Conservation (phyloP, 2,113 vertebrate species). For the Cyphomyrus discorhynchus region DNA sequence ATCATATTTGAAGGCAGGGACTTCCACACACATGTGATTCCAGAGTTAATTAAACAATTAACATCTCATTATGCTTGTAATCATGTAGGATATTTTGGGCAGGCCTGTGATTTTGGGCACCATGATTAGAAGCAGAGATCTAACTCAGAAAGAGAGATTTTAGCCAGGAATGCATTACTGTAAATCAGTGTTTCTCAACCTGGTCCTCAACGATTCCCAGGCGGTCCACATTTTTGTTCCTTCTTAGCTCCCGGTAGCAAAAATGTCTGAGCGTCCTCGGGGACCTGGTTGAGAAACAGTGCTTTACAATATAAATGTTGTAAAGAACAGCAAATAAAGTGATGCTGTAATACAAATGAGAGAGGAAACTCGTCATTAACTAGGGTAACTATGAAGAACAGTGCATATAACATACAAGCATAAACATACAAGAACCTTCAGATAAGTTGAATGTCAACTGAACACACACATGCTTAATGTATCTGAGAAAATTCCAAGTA, state of each 20-base stretch:
- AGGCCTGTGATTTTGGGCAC: not conserved
- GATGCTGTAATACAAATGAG: not conserved
- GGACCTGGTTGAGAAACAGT: not conserved
- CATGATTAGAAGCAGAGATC: not conserved
- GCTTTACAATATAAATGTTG: not conserved
- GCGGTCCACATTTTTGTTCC: not conserved
- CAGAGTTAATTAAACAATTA: not conserved
- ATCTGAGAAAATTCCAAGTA: not conserved
- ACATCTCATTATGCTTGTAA: not conserved
- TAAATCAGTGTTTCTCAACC: not conserved
- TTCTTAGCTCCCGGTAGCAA: not conserved
- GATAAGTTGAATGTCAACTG: not conserved
- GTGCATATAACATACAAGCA: not conserved
- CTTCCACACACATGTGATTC: not conserved
- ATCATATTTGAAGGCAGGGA: not conserved
- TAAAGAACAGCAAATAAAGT: not conserved
- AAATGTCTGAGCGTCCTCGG: not conserved
- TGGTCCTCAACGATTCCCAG: not conserved
- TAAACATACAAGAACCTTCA: not conserved
- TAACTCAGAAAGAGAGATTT: not conserved
- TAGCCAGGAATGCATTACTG: not conserved
- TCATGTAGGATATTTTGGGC: not conserved
- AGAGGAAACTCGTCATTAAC: not conserved
- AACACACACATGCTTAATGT: not conserved
- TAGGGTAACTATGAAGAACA: not conserved